phyloP scores from a whole-genome alignment of 2,888 invertebrate genomes.

The Peribatodes rhomboidaria region DNA sequence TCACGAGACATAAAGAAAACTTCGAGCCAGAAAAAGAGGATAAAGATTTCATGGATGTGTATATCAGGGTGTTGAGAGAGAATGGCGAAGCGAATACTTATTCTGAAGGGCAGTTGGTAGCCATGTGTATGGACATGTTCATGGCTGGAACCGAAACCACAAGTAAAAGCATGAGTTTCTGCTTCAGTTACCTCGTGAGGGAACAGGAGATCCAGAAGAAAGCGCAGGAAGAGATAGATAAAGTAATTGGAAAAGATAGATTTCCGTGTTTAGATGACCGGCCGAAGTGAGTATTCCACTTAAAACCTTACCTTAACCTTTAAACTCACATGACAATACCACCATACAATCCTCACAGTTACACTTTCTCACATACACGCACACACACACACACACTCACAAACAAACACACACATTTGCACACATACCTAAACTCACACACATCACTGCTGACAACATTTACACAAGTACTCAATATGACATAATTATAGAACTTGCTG shows the following conservation, averaged over 20 bases:
- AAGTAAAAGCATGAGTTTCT: constrained; percentile 91
- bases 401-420: too few relatives aligned
- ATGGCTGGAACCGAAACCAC: constrained; percentile 96
- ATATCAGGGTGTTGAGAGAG: constrained; percentile 89
- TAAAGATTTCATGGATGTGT: constrained; percentile 94
- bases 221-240: constrained; percentile 92
- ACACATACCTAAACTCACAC: too few relatives aligned
- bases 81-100: constrained; percentile 86
- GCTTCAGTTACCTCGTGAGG: constrained; percentile 90
- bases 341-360: too few relatives aligned
- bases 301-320: background rate
- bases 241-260: constrained; percentile 89
- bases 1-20: constrained; percentile 89
- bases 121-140: constrained; percentile 94
- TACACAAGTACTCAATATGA: too few relatives aligned
- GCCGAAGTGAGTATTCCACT: constrained; percentile 84
- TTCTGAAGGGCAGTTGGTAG: constrained; percentile 91
- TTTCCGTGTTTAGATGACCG: constrained; percentile 90
- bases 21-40: constrained; percentile 87
- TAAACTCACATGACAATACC: too few relatives aligned
- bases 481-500: too few relatives aligned
- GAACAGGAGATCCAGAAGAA: constrained; percentile 91
- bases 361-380: background rate
- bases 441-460: too few relatives aligned
- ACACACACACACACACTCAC: too few relatives aligned